phyloP scores from a whole-genome alignment of 2,888 invertebrate genomes.

The Lithosia quadra region DNA sequence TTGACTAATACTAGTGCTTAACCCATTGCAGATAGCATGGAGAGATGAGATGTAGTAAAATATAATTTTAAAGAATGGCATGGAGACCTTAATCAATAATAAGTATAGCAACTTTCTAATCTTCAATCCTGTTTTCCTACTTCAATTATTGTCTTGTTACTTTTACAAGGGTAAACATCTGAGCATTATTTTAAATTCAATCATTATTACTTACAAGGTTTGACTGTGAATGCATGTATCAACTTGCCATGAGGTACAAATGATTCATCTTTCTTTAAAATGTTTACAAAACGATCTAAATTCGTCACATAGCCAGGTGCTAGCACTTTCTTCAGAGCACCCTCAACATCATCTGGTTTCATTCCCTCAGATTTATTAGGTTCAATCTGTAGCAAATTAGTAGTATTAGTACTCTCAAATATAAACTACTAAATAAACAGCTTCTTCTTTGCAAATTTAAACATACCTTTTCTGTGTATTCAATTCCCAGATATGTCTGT shows the following conservation, averaged over 20 bases:
- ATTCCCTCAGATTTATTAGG: slow-evolving; percentile 86
- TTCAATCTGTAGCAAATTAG: slow-evolving; percentile 74
- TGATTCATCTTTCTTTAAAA: slow-evolving; percentile 90
- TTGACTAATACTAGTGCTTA: too few relatives aligned
- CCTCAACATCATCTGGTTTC: slow-evolving; percentile 92
- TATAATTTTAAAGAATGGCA: neutral
- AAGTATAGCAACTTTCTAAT: neutral
- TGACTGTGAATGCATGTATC: slow-evolving; percentile 87
- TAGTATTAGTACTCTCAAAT: neutral
- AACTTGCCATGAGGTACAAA: slow-evolving; percentile 93
- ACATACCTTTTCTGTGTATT: slow-evolving; percentile 89
- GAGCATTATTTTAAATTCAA: neutral
- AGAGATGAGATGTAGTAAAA: neutral
- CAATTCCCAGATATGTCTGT: slow-evolving; percentile 92
- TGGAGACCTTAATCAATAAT: neutral
- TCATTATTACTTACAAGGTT: slow-evolving; percentile 69
- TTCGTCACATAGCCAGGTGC: slow-evolving; percentile 91
- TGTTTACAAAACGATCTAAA: slow-evolving; percentile 90
- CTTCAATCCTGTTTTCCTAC: neutral
- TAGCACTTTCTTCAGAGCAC: slow-evolving; percentile 89
- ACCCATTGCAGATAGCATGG: too few relatives aligned
- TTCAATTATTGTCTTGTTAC: neutral
- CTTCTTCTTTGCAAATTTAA: neutral
- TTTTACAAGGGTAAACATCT: neutral
- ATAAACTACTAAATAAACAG: neutral